phyloP scores from a whole-genome alignment of 2,888 invertebrate genomes.

The Cenopis cana region DNA sequence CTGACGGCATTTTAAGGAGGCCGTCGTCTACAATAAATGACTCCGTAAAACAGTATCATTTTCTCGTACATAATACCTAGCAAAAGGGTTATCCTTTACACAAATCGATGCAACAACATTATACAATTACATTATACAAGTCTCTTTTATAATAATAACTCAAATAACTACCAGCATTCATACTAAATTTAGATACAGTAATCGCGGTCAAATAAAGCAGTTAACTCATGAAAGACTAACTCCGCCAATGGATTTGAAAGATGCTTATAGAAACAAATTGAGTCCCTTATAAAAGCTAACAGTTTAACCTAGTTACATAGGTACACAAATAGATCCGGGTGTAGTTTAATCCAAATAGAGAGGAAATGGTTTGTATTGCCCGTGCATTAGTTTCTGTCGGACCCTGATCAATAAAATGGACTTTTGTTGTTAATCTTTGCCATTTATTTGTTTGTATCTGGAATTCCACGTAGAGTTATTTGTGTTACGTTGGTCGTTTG shows the following conservation, averaged over 20 bases:
- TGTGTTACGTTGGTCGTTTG: too few species aligned
- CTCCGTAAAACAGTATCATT: too few species aligned
- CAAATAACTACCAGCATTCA: too few species aligned
- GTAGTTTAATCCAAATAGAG: slow-evolving; percentile 40
- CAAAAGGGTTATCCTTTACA: too few species aligned
- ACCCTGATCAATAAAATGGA: slow-evolving; percentile 38
- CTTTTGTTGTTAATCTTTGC: slow-evolving; percentile 31
- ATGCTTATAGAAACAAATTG: slow-evolving; percentile 13
- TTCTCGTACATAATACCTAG: too few species aligned
- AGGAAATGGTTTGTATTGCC: slow-evolving; percentile 33
- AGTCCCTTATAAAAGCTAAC: slow-evolving; percentile 15
- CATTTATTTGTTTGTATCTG: slow-evolving; percentile 29
- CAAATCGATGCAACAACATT: too few species aligned
- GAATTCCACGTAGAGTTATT: slow-evolving; percentile 14
- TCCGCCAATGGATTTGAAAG: background rate
- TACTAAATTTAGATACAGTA: too few species aligned
- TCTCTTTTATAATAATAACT: too few species aligned
- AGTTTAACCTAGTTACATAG: slow-evolving; percentile 35
- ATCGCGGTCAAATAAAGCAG: background rate
- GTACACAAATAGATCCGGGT: slow-evolving; percentile 39
- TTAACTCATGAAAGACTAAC: slow-evolving; percentile 1
- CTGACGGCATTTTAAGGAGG: too few species aligned
- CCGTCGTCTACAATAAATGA: too few species aligned
- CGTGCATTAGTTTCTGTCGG: slow-evolving; percentile 38
- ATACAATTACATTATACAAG: too few species aligned